Base-by-base conservation (phyloP, 2,113 vertebrate species). In the Pseudonaja textilis region DNA sequence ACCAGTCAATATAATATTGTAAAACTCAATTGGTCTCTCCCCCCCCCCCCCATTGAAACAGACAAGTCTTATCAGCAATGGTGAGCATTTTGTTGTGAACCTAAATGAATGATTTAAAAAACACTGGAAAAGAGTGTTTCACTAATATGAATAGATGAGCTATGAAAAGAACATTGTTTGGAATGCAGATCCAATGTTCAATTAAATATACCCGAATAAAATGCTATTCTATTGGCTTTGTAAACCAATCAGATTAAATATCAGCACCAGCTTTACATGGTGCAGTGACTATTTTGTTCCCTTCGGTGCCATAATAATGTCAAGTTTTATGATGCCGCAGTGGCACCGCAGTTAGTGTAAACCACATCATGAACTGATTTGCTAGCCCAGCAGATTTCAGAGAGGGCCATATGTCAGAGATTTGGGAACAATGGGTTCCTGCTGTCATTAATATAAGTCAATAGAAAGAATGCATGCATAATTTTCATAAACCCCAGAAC, bases 401-500 rank as follows among this genome's bases (percentile, higher is more conserved):
- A 69, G 22, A 42, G 29, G 54, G 54, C 69, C 88, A 1, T 23
- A 5, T 9, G 56, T 88, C 81, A 57, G 39, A 93, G 56, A 93
- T 47, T 52, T 86, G 56, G 90, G 5, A 52, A 3, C 54, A 86
- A 22, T 47, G 16, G 34, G 16, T 34, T 90, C 56, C 26, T 89
- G 20, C 64, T 26, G 29, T 89, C 16, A 39, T 90, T 50, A n/a
- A 14, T 61, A 69, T 45, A 22, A 54, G 45, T 57, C 8, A 69
- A 54, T 5, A 89, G 23, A 56, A 57, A 57, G 1, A 11, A 57
- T 57, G 54, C 5, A 14, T 88, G 47, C 14, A 86, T 4, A 0
- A 87, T 95, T 92, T 87, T 93, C 50, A 93, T 92, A 95, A 5
- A 34, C 81, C 91, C 57, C 22, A 93, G 56, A 29, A 94, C 61